These are phyloP conservation scores for Stenodera caucasica DNA, from an alignment of 2,888 invertebrate species.

Conservation along the genomic window DNA sequence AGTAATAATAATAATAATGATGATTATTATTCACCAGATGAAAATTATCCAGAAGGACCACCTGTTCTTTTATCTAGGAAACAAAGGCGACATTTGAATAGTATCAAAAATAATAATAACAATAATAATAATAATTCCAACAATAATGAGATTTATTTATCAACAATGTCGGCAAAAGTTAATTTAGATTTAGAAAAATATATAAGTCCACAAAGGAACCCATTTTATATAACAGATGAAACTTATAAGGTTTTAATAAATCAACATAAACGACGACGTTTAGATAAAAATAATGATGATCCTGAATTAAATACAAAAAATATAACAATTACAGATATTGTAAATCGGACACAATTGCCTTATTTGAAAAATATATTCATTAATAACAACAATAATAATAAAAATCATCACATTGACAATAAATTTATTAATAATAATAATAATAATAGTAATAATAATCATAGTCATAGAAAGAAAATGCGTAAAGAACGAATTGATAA, in stretches of 20 bases:
- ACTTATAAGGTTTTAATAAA: slow-evolving; percentile 69
- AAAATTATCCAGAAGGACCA: slow-evolving; percentile 74
- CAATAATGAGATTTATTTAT: slow-evolving; percentile 53
- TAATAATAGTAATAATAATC: neutral
- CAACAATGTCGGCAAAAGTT: slow-evolving; percentile 55
- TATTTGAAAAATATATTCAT: slow-evolving; percentile 49
- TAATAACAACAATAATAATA: slow-evolving; percentile 18
- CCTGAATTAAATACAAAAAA: slow-evolving; percentile 77
- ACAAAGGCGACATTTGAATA: slow-evolving; percentile 60
- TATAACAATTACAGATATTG: slow-evolving; percentile 73
- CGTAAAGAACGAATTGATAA: neutral
- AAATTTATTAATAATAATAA: slow-evolving; percentile 32
- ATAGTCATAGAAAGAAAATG: slow-evolving; percentile 24
- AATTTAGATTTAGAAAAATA: slow-evolving; percentile 54
- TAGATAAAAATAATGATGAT: slow-evolving; percentile 69
- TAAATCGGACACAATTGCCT: slow-evolving; percentile 55
- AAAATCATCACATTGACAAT: slow-evolving; percentile 40
- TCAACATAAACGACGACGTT: slow-evolving; percentile 66
- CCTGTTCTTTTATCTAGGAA: slow-evolving; percentile 62
- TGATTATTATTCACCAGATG: slow-evolving; percentile 67
- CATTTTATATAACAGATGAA: slow-evolving; percentile 64
- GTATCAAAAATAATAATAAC: slow-evolving; percentile 53
- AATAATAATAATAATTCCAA: slow-evolving; percentile 52
- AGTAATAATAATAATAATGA: slow-evolving; percentile 57
- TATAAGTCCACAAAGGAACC: slow-evolving; percentile 52